Conservation (phyloP, 2,797 vertebrate species). For the Acanthurus tractus region DNA sequence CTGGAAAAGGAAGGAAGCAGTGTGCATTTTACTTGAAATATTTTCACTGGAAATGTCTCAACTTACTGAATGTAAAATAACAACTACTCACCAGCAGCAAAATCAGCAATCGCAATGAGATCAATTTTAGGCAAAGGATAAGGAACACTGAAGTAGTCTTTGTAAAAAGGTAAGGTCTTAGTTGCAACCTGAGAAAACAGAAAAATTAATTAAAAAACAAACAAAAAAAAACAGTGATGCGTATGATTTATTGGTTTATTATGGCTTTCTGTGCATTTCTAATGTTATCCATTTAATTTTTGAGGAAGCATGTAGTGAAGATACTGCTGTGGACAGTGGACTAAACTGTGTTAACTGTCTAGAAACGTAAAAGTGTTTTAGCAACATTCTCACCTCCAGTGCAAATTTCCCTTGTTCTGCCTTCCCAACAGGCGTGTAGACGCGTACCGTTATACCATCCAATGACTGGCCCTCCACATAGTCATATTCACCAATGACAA, state of each 20-base stretch:
- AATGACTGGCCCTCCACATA: slow-evolving; percentile 95
- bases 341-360: background rate
- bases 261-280: background rate
- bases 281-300: background rate
- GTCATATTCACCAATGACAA: slow-evolving; percentile 98
- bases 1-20: slow-evolving; percentile 79
- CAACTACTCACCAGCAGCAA: slow-evolving; percentile 94
- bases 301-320: background rate
- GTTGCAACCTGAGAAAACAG: slow-evolving; percentile 91
- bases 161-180: slow-evolving; percentile 99
- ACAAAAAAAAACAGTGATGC: background rate
- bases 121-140: slow-evolving; percentile 99
- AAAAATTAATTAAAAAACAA: background rate
- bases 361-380: background rate
- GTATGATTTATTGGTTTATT: background rate
- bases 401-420: slow-evolving; percentile 98
- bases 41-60: slow-evolving; percentile 43
- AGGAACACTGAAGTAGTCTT: slow-evolving; percentile 99
- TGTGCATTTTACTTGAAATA: slow-evolving; percentile 48
- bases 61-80: background rate
- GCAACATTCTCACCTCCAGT: slow-evolving; percentile 91
- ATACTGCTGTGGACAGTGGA: background rate
- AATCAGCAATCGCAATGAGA: slow-evolving; percentile 99
- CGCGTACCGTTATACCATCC: slow-evolving; percentile 93
- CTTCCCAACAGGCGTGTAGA: slow-evolving; percentile 97